A percentile compares a stretch with the other conserved stretches of the same genome.
Conservation (phyloP, 2,888 invertebrate species). For the Rosalia funebris region DNA sequence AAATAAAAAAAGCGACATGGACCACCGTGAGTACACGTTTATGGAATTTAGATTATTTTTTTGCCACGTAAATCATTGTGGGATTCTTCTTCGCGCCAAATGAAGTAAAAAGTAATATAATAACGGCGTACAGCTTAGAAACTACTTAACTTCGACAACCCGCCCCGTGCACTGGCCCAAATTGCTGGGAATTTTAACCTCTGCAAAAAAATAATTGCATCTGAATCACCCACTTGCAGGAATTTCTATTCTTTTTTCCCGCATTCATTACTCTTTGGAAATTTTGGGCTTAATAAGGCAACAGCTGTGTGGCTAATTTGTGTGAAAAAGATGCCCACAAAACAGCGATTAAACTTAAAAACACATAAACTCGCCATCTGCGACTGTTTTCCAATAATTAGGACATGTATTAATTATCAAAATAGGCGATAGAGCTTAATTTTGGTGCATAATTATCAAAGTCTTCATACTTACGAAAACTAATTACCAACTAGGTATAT, state of each 20-base stretch:
- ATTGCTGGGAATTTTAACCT: conserved; percentile 29
- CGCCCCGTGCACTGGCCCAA: conserved; percentile 21
- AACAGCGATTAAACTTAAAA: not conserved
- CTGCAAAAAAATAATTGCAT: conserved; percentile 29
- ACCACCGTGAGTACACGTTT: conserved; percentile 14
- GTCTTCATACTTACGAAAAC: too few relatives aligned
- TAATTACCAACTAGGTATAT: too few relatives aligned
- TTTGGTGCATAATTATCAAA: too few relatives aligned
- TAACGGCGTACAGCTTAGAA: conserved; percentile 19
- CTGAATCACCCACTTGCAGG: conserved; percentile 24
- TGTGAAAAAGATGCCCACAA: not conserved
- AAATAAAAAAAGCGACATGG: conserved; percentile 1
- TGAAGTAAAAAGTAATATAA: conserved; percentile 25
- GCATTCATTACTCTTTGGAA: conserved; percentile 29
- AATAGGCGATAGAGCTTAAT: too few relatives aligned
- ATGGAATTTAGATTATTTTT: conserved; percentile 20
- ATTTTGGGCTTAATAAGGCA: conserved; percentile 33
- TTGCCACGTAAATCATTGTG: conserved; percentile 11
- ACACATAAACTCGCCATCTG: too few relatives aligned
- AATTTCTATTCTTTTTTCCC: conserved; percentile 34
- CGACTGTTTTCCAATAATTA: too few relatives aligned
- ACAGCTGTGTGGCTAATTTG: conserved; percentile 27
- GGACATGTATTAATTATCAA: too few relatives aligned
- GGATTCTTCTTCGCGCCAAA: conserved; percentile 8
- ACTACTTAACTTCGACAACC: conserved; percentile 25